phyloP scores from a whole-genome alignment of 1,140 invertebrate genomes.

The Drosophila sp. region DNA sequence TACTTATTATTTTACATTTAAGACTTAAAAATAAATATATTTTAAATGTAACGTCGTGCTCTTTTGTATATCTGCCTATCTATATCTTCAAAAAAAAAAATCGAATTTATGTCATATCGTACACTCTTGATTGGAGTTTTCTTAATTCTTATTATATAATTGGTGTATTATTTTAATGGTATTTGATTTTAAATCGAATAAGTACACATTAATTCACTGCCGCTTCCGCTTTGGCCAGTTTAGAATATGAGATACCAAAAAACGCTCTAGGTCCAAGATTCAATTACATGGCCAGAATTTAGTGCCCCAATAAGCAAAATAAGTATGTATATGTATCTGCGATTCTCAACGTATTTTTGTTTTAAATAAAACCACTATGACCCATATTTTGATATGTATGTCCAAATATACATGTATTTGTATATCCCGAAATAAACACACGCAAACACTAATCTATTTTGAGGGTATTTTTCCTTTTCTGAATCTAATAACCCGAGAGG shows the following conservation, averaged over 20 bases:
- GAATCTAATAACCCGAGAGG: slow-evolving; percentile 65
- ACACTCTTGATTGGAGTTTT: no score
- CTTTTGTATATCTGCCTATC: no score
- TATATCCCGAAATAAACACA: slow-evolving; percentile 57
- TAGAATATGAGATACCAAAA: neutral
- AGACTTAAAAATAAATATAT: no score
- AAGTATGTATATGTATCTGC: neutral
- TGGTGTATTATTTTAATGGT: no score
- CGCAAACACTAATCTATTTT: slow-evolving; percentile 60
- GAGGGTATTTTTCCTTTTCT: slow-evolving; percentile 60
- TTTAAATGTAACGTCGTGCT: no score
- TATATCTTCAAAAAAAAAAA: no score
- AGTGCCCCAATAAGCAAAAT: neutral
- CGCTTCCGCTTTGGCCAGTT: no score
- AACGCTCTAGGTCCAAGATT: neutral
- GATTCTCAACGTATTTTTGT: slow-evolving; percentile 32
- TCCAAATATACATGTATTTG: slow-evolving; percentile 13
- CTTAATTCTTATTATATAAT: no score
- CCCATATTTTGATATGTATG: slow-evolving; percentile 27
- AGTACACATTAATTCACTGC: no score
- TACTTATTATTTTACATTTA: no score
- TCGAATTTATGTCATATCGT: no score
- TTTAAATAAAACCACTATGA: slow-evolving; percentile 37
- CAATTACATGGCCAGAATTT: slow-evolving; percentile 5
- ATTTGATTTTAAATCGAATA: no score